Evolutionary conservation across 2,797 vertebrate species (phyloP).

Genomic region (Apodemus agrarius): DNA sequence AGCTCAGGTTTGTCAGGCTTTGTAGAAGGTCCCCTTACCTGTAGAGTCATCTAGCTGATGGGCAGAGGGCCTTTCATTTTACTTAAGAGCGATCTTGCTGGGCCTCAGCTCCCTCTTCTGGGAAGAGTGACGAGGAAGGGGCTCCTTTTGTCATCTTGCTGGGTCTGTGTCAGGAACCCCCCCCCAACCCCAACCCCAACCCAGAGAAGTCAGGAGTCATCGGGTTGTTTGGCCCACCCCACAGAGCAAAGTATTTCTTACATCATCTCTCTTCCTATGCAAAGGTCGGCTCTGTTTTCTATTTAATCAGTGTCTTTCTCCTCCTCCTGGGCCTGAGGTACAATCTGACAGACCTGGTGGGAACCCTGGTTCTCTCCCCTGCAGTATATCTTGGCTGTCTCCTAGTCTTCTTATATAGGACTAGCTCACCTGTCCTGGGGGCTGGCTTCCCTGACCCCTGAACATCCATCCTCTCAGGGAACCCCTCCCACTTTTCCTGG

Average conservation of each 20-base stretch:
- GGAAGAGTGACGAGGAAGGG: not conserved
- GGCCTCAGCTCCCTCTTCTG: not conserved
- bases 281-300: not conserved
- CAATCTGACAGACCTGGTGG: not conserved
- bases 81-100: not conserved
- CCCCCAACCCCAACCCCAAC: fast-evolving
- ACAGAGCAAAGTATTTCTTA: not conserved
- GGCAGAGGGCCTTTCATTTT: not conserved
- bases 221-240: no score
- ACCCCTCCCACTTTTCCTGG: not conserved
- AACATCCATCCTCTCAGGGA: not conserved
- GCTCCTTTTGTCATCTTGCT: not conserved
- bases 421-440: not conserved
- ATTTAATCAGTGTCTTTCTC: not conserved
- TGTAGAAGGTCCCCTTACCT: not conserved
- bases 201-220: not conserved
- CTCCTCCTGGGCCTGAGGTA: not conserved
- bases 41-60: not conserved
- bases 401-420: not conserved
- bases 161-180: not conserved
- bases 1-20: not conserved
- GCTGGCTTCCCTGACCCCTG: not conserved
- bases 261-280: not conserved
- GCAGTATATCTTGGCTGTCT: not conserved
- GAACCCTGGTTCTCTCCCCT: not conserved